These are phyloP conservation scores for Melopsittacus undulatus DNA, from an alignment of 2,797 vertebrate genomes.

Conservation along the genomic window DNA sequence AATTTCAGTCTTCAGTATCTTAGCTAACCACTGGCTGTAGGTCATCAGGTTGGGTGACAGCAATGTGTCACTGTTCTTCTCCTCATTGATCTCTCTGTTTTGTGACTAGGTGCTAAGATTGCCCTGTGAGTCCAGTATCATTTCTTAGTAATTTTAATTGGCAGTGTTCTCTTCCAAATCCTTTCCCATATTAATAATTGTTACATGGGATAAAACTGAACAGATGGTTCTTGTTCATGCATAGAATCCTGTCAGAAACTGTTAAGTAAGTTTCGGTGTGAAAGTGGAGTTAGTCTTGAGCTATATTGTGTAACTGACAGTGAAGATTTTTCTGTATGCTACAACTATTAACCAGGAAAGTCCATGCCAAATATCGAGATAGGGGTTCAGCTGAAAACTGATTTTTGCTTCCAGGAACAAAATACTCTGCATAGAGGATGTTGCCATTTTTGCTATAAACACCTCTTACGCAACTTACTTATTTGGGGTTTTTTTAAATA, in stretches of 20 bases:
- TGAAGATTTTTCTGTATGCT: neutral
- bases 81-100: neutral
- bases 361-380: rapidly evolving
- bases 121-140: neutral
- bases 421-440: neutral
- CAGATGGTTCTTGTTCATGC: neutral
- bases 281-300: neutral
- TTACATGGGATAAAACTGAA: neutral
- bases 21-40: neutral
- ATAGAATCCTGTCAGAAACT: neutral
- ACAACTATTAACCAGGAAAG: neutral
- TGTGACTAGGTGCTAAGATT: rapidly evolving
- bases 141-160: neutral
- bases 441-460: neutral
- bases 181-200: neutral
- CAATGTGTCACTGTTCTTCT: neutral
- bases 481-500: neutral
- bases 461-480: neutral
- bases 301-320: neutral
- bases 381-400: neutral
- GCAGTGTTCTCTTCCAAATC: neutral
- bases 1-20: neutral
- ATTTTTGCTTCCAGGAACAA: neutral
- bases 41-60: neutral
- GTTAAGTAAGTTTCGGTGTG: neutral